Percentiles rank a stretch among this genome's conserved stretches.
phyloP scores from a whole-genome alignment of 2,888 invertebrate species.

The Acronicta aceris region DNA sequence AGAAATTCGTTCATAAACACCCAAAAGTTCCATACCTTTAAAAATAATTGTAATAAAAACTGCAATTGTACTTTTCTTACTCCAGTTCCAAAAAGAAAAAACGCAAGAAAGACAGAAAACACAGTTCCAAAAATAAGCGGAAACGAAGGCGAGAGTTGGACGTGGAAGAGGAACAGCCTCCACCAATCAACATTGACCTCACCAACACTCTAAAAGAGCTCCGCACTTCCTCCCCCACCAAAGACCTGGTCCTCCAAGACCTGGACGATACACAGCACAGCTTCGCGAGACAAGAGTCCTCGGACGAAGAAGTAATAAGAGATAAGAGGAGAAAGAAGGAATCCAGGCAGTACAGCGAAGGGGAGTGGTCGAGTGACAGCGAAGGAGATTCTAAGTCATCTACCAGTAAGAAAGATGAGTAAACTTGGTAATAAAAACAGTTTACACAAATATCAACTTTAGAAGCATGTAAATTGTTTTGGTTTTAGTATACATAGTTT shows the following conservation, averaged over 20 bases:
- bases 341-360: conserved; percentile 82
- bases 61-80: conserved; percentile 10
- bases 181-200: conserved; percentile 74
- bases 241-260: conserved; percentile 67
- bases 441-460: neutral
- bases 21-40: neutral
- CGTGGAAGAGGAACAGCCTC: conserved; percentile 58
- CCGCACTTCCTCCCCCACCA: conserved; percentile 77
- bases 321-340: conserved; percentile 65
- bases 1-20: neutral
- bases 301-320: conserved; percentile 63
- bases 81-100: conserved; percentile 79
- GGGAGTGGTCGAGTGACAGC: conserved; percentile 85
- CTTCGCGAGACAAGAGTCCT: conserved; percentile 54
- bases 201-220: conserved; percentile 78
- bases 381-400: conserved; percentile 72
- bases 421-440: conserved; percentile 10
- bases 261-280: conserved; percentile 53
- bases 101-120: conserved; percentile 80
- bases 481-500: neutral
- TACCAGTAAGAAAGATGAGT: conserved; percentile 48
- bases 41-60: neutral
- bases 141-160: conserved; percentile 64
- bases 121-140: conserved; percentile 72
- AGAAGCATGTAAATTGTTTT: neutral